Conservation (phyloP, 2,113 vertebrate genomes). For the Apus apus region DNA sequence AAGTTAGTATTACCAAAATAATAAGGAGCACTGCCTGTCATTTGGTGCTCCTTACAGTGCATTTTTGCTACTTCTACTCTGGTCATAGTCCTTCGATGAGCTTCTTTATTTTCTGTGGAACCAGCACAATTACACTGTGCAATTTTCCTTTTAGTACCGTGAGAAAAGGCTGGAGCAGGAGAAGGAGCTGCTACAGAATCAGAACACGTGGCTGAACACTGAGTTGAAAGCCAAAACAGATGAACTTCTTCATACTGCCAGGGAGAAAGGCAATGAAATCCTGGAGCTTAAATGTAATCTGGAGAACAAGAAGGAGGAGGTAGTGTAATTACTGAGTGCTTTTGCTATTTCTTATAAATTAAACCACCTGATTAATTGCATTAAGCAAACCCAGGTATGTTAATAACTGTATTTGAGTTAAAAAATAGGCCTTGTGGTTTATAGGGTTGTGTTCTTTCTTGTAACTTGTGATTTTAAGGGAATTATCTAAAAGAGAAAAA, state of each 20-base stretch:
- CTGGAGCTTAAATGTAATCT: conserved; percentile 90
- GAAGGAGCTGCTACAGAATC: conserved; percentile 88
- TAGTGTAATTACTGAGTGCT: conserved; percentile 14
- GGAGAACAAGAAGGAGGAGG: conserved; percentile 95
- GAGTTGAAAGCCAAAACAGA: conserved; percentile 94
- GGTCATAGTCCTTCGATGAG: neutral
- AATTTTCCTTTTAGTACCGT: conserved; percentile 80
- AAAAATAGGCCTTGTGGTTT: neutral
- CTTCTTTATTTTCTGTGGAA: neutral
- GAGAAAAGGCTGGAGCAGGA: conserved; percentile 96
- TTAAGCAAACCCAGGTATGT: neutral
- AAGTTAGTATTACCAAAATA: neutral
- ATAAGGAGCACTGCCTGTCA: neutral
- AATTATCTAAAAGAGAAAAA: neutral
- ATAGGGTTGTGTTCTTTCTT: neutral
- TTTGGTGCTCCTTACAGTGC: neutral
- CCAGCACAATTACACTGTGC: neutral
- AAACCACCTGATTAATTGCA: neutral
- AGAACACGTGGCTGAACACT: conserved; percentile 89
- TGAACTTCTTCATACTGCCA: conserved; percentile 87
- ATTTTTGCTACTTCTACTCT: neutral
- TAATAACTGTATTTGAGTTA: neutral
- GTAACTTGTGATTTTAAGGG: neutral
- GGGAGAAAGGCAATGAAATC: conserved; percentile 92
- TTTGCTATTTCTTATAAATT: neutral